These are phyloP conservation scores for Upupa epops DNA, from an alignment of 2,113 vertebrate genomes.

Conservation along the genomic window DNA sequence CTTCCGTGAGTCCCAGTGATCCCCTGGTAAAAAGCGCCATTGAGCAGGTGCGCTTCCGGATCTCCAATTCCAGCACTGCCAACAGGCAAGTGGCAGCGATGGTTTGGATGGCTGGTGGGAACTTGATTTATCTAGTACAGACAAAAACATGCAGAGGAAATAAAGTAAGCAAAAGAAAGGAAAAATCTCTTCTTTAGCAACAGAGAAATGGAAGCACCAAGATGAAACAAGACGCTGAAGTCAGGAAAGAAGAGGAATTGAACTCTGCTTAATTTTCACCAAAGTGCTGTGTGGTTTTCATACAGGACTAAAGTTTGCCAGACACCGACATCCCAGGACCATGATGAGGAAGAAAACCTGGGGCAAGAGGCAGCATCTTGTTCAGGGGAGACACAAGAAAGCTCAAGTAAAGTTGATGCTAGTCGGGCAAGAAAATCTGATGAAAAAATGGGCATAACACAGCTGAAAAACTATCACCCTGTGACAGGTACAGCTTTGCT, in stretches of 20 bases:
- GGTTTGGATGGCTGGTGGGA: not conserved
- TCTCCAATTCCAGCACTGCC: slow-evolving; percentile 86
- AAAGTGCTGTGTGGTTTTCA: not conserved
- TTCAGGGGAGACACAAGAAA: not conserved
- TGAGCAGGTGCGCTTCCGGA: slow-evolving; percentile 92
- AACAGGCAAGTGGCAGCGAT: slow-evolving; percentile 76
- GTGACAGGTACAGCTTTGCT: slow-evolving; percentile 72
- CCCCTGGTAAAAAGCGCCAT: slow-evolving; percentile 86
- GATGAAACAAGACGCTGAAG: not conserved
- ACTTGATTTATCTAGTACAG: not conserved
- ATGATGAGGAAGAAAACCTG: slow-evolving; percentile 66
- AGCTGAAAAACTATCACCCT: slow-evolving; percentile 81
- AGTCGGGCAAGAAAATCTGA: slow-evolving; percentile 57
- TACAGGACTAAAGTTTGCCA: slow-evolving; percentile 73
- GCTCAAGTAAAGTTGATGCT: not conserved
- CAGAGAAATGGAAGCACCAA: not conserved
- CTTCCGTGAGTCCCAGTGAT: slow-evolving; percentile 86
- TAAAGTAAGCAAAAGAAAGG: not conserved
- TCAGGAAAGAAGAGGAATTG: not conserved
- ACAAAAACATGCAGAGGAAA: not conserved
- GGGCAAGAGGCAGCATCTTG: slow-evolving; percentile 40
- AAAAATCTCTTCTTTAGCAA: not conserved
- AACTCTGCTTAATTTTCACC: not conserved
- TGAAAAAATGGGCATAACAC: slow-evolving; percentile 70
- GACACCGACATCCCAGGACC: slow-evolving; percentile 53